Base-by-base conservation (phyloP, 2,888 invertebrate species). In the Noctua comes region DNA sequence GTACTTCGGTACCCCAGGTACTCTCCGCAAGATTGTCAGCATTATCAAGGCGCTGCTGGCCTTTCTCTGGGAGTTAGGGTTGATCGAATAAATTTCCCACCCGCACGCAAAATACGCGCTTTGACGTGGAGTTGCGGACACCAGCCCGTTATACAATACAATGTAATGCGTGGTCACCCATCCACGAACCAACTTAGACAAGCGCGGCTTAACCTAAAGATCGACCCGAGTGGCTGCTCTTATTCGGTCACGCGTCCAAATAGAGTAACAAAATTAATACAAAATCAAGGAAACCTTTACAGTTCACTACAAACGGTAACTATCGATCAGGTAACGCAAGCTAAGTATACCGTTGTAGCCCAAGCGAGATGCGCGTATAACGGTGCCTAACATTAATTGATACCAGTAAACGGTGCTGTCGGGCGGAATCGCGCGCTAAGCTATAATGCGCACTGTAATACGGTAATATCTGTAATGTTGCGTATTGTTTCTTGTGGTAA, bases 311-410 rank as follows among this genome's bases (percentile, higher is more conserved):
- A 40, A 64, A 74, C 78, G 54, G 43, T 68, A 57, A 51, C 24
- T 36, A 74, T 69, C 73, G 65, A 76, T 86, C 76, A n/a, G 68
- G 68, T 79, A 88, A 77, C 82, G 77, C 62, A 21, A 74, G 79
- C 82, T 90, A 78, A 72, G 76, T 81, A 73, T 88, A 81, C 83
- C 86, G 84, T 88, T 84, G 43, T 24, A 75, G 68, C 68, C 74
- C 18, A 57, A 76, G 73, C 74, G 76, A 89, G 89, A 89, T 89
- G 90, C 80, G 84, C 74, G 65, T 27, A 51, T 91, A 92, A 92
- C 92, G 88, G 91, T 87, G 72, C 68, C 43, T 51, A 78, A 68
- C 88, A 91, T 91, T 92, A 92, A 91, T 91, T 91, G 92, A 91
- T 92, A 86, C 86, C 73, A 83, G 88, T 90, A 88, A 92, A 92